Evolutionary conservation across 2,113 vertebrate genomes (phyloP), one percentile per base, ranked within the genome.

Genomic region (Trochalopteron elliotii): DNA sequence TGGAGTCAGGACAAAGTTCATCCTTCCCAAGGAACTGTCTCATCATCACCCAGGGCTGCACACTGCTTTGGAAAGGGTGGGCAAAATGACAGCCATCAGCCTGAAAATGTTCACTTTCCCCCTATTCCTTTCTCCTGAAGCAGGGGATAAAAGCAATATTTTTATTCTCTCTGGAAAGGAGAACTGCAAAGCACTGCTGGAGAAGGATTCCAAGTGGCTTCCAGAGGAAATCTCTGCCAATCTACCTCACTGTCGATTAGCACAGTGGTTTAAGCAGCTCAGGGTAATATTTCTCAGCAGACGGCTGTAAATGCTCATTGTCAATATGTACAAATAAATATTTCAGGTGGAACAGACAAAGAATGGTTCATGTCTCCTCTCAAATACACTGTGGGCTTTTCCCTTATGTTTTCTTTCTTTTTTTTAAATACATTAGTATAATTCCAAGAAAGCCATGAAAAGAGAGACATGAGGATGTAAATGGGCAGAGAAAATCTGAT

Each of bases 281-380:
- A 72, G 68, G 75, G 74, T 82, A 91, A 76, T 93, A 91, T 89
- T 83, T 95, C 88, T 94, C 77, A 79, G 84, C 75, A 88, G 85
- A 84, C 11, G 3, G 91, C 82, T 95, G 82, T 90, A 95, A 96
- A 96, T 91, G 80, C 82, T 97, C 77, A 61, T 86, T 96, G 95
- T 97, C 94, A 96, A 94, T 94, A 96, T 96, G 94, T 93, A 76
- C 93, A 97, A 95, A 96, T 86, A 97, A 93, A 69, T 95, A 78
- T 96, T 95, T 86, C 63, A 91, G 88, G 67, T 68, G 84, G 65
- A 96, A 87, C 65, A 85, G 94, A 64, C 31, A 33, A 74, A 92
- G 71, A 56, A 59, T 3, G 5, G 68, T 52, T 93, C 37, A 27
- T 37, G 56, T 69, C 94, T 93, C 69, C 27, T 69, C 55, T 95